Evolutionary conservation across 2,888 invertebrate genomes (phyloP).

Genomic region (Polylopha cassiicola): DNA sequence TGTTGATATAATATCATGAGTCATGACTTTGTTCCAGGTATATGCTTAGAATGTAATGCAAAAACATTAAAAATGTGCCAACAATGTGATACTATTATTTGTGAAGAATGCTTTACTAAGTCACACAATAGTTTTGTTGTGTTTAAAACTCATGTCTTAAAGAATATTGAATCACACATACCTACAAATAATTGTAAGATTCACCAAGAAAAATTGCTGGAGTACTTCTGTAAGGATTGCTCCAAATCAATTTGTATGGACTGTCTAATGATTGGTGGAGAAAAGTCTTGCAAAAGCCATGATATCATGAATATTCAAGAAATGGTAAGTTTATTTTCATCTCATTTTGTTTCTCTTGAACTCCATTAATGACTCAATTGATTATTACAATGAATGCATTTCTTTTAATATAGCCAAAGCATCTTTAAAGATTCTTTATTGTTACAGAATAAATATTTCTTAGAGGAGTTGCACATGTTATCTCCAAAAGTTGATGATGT

Average conservation of each 20-base stretch:
- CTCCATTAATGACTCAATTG: no score
- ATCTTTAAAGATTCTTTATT: not conserved
- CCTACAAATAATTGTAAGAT: slow-evolving; percentile 6
- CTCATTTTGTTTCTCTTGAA: no score
- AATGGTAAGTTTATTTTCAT: slow-evolving; percentile 17
- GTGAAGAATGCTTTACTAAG: slow-evolving; percentile 10
- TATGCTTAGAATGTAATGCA: slow-evolving; percentile 13
- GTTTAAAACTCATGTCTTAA: slow-evolving; percentile 12
- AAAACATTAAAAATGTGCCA: slow-evolving; percentile 16
- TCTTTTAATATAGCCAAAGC: not conserved
- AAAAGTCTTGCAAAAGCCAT: slow-evolving; percentile 18
- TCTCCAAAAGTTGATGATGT: slow-evolving; percentile 11
- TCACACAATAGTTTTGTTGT: slow-evolving; percentile 16
- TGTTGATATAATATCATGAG: not conserved
- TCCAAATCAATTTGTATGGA: slow-evolving; percentile 9
- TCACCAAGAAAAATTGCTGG: slow-evolving; percentile 10
- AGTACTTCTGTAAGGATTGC: slow-evolving; percentile 16
- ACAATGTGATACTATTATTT: slow-evolving; percentile 17
- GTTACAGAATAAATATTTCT: slow-evolving; percentile 8
- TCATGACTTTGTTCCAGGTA: not conserved
- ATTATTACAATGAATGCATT: no score
- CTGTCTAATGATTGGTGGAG: slow-evolving; percentile 13
- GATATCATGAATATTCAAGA: slow-evolving; percentile 5
- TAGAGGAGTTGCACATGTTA: slow-evolving; percentile 8
- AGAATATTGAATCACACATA: slow-evolving; percentile 10